phyloP scores from a whole-genome alignment of 2,888 invertebrate species.

The Dioctria rufipes region DNA sequence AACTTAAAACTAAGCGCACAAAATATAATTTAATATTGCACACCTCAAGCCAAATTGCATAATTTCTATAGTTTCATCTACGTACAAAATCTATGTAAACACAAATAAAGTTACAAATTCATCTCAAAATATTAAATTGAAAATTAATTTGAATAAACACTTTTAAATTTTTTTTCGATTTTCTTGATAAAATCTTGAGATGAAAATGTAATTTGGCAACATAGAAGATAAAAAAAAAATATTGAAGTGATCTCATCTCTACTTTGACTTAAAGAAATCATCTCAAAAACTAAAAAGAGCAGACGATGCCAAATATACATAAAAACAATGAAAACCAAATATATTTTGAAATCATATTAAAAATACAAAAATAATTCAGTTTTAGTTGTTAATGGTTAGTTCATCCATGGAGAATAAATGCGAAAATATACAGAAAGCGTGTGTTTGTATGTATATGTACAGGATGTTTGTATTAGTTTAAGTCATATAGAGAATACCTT shows the following conservation, averaged over 20 bases:
- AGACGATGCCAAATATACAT: slow-evolving; percentile 45
- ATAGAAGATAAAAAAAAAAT: no score
- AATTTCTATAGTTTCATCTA: not conserved
- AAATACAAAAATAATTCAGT: slow-evolving; percentile 15
- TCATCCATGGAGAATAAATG: slow-evolving; percentile 2
- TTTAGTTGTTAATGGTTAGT: slow-evolving; percentile 19
- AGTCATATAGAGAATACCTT: slow-evolving; percentile 8
- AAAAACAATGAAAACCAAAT: slow-evolving; percentile 21
- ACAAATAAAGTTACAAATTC: not conserved
- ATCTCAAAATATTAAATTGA: slow-evolving; percentile 1
- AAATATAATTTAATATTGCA: slow-evolving; percentile 11
- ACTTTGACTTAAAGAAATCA: slow-evolving; percentile 13
- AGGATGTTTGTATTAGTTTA: not conserved
- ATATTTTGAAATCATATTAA: slow-evolving; percentile 4
- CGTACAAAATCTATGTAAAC: not conserved
- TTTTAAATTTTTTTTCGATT: no score
- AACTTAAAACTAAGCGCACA: not conserved
- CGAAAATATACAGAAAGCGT: slow-evolving; percentile 6
- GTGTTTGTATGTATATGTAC: slow-evolving; percentile 18
- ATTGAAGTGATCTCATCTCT: not conserved
- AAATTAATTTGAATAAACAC: not conserved
- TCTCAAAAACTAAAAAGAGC: slow-evolving; percentile 7
- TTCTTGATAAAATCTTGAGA: not conserved
- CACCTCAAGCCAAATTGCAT: slow-evolving; percentile 19
- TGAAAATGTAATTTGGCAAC: not conserved